A percentile compares a stretch with the other conserved stretches of the same genome.
These are phyloP conservation scores for Amiota minor DNA, from an alignment of 2,888 invertebrate genomes.

Conservation along the genomic window DNA sequence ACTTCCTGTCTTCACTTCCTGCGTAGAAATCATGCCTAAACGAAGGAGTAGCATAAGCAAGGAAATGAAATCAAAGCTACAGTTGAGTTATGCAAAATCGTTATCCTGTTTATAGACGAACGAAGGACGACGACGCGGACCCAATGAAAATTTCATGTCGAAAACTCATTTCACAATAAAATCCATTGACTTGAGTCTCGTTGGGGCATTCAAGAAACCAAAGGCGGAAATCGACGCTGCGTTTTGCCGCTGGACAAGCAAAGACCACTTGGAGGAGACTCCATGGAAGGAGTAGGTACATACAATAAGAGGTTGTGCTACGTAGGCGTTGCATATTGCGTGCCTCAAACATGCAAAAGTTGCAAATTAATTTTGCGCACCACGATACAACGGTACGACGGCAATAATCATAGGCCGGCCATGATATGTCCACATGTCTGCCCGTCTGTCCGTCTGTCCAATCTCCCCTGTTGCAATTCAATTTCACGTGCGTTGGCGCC, in stretches of 20 bases:
- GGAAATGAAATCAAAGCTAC: conserved; percentile 14
- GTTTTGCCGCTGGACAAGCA: background rate
- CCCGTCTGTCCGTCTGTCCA: background rate
- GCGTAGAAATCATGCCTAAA: conserved; percentile 53
- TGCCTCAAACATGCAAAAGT: background rate
- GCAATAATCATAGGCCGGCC: background rate
- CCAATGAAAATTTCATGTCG: background rate
- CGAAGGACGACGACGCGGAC: background rate
- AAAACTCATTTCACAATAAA: conserved; percentile 18
- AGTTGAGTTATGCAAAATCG: conserved; percentile 26
- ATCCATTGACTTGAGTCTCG: background rate
- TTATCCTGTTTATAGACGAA: conserved; percentile 22
- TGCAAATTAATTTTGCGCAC: background rate
- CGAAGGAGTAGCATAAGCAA: conserved; percentile 27
- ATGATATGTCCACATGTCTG: background rate
- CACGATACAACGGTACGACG: background rate
- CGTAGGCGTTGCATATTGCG: background rate
- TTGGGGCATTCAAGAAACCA: too few relatives aligned
- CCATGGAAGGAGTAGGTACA: background rate
- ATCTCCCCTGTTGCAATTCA: conserved; percentile 12
- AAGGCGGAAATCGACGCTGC: background rate
- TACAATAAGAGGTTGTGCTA: background rate
- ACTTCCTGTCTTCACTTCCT: conserved; percentile 26
- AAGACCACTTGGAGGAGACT: background rate
- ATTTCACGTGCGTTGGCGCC: conserved; percentile 14